These are phyloP conservation scores for Centropyge bicolor DNA, from an alignment of 2,797 vertebrate species.

Conservation along the genomic window DNA sequence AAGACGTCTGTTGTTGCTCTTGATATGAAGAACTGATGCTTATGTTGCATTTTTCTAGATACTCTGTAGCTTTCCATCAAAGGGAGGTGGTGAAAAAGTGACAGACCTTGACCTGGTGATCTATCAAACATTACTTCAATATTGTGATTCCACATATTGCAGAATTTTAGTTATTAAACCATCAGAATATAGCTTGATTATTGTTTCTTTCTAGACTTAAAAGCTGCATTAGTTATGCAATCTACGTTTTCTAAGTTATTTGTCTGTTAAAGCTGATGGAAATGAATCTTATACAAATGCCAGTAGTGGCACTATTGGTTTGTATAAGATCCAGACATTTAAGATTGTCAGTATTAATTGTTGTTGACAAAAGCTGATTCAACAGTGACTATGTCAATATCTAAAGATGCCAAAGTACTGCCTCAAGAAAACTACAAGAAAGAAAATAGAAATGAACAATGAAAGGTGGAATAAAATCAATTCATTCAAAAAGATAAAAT, in stretches of 20 bases:
- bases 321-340: neutral
- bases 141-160: neutral
- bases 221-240: neutral
- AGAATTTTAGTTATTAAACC: constrained; percentile 10
- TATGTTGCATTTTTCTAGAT: constrained; percentile 15
- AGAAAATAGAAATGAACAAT: neutral
- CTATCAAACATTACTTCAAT: neutral
- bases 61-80: constrained; percentile 31
- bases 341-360: neutral
- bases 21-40: constrained; percentile 23
- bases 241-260: neutral
- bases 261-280: neutral
- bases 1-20: constrained; percentile 29
- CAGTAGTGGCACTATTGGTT: neutral
- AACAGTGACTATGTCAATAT: neutral
- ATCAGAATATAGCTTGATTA: neutral
- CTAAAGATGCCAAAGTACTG: neutral
- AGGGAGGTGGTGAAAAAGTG: constrained; percentile 6
- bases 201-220: neutral
- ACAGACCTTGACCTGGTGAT: neutral
- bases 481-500: neutral
- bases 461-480: neutral
- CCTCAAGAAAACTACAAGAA: neutral
- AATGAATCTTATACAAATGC: neutral
- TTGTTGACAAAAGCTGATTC: neutral